Base-by-base conservation (phyloP, 2,888 invertebrate species). In the Pristionchus mayeri region DNA sequence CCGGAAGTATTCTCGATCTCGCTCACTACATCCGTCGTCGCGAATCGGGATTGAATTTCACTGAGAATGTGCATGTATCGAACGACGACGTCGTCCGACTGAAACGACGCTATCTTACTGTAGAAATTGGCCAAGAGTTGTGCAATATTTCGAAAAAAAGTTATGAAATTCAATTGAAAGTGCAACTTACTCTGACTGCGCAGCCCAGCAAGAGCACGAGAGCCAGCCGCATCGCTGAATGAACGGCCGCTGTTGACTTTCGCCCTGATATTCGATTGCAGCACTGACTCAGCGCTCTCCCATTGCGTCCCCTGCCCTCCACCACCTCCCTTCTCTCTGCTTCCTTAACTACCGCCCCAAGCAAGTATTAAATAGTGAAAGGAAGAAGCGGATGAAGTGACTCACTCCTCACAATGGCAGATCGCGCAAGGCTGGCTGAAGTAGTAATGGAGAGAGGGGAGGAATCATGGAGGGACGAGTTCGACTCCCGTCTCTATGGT, bases 1-100 rank as follows among this genome's bases (percentile, higher is more conserved):
- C 57, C 50, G 24, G 71, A 30, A n/a, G 71, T 63, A 63, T 85
- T 85, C 63, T 85, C 85, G 60, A 85, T 83, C 78, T 84, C 84
- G 30, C 76, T 76, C 4, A 85, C 50, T n/a, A 85, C 24, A 78
- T 85, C 85, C 2, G 85, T 85, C 0, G 57, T 85, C 18, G 85
- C 85, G 44, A 85, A 85, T 37, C 85, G 48, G 2, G 83, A 60
- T 78, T 85, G 85, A 50, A 85, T 84, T 60, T 85, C 85, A 30
- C 84, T 82, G 30, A 84, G 27, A 7, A 84, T 60, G 67, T 85
- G 85, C 81, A 85, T 71, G 54, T 85, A 84, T 40, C 78, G 75
- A 13, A 85, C 79, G 34, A 63, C 48, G 16, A 48, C 63, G 57
- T 80, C 57, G 0, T 80, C 80, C 4, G 63, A 37, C 81, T 82